Evolutionary conservation across 2,113 vertebrate species (phyloP).

Genomic region (Trematomus loennbergii): DNA sequence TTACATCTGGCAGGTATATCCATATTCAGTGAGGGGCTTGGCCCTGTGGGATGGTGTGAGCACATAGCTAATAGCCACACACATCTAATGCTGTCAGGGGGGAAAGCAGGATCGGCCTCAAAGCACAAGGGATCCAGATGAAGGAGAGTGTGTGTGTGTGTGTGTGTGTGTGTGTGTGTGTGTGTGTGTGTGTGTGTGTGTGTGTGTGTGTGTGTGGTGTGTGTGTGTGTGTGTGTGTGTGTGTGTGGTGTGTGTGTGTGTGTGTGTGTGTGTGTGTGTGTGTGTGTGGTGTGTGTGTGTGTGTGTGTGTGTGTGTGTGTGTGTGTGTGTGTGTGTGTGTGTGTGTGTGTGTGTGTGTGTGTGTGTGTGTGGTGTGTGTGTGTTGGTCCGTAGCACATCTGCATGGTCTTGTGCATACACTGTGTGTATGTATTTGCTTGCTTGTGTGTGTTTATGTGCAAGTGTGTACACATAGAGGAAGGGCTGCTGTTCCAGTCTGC

Average conservation of each 20-base stretch:
- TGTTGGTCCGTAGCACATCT: conserved; percentile 34
- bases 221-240: no score
- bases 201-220: conserved; percentile 20
- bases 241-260: no score
- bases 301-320: no score
- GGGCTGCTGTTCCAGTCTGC: conserved; percentile 71
- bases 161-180: no score
- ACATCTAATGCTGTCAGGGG: conserved; percentile 45
- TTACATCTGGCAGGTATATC: conserved; percentile 64
- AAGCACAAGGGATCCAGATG: conserved; percentile 66
- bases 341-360: conserved; percentile 21
- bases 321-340: no score
- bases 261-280: no score
- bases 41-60: conserved; percentile 50
- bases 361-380: conserved; percentile 8
- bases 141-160: conserved; percentile 56
- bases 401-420: conserved; percentile 20
- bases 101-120: conserved; percentile 41
- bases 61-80: conserved; percentile 54
- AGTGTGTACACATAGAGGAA: conserved; percentile 57
- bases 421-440: conserved; percentile 27
- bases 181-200: no score
- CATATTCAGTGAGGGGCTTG: conserved; percentile 62
- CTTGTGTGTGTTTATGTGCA: conserved; percentile 49
- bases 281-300: conserved; percentile 24